Evolutionary conservation across 35 echinoderm and acorn worm species (phyloP), one percentile per base, ranked within the genome.

Genomic region (Apostichopus parvimensis): DNA sequence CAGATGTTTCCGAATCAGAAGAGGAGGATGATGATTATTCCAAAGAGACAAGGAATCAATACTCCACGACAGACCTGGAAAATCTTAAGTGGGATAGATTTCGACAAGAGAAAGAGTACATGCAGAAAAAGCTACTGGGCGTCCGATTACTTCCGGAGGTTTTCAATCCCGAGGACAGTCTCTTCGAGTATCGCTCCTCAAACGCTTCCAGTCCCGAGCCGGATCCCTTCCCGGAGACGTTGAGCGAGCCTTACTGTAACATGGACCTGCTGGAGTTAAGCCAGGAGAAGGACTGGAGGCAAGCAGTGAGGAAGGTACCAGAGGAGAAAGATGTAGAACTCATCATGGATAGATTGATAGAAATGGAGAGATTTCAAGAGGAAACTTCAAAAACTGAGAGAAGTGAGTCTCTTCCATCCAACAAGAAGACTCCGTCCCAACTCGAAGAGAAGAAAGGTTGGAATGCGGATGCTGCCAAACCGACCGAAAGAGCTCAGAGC

Each of bases 201-300:
- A 91, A 83, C 80, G 77, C 73, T 57, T 98, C 94, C 61, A 98
- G 87, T 64, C 87, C 92, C 20, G 81, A 90, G 58, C 96, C 92
- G 68, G 92, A 95, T 1, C 88, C 91, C 6, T 95, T 90, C 56
- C 86, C 94, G 17, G 95, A 96, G 53, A 75, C 97, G 9, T 72
- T 98, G 58, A 92, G 91, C 56, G 88, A 93, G 56, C 97, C 97
- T 9, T 98, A 89, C 70, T 98, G 97, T 84, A 82, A 96, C 53
- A 93, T 96, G 93, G 97, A 98, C 58, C 84, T 98, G 18, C 65
- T 96, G n/a, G 94, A 96, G 54, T 89, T 98, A 56, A 94, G 93
- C 54, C 58, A 91, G 62, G 94, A 96, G 59, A 79, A 98, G 25
- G 94, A 98, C 82, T 98, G 97, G 94, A 92, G 93, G 56, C 89